Conservation (phyloP, 1,140 invertebrate species). For the Trissolcus basalis region DNA sequence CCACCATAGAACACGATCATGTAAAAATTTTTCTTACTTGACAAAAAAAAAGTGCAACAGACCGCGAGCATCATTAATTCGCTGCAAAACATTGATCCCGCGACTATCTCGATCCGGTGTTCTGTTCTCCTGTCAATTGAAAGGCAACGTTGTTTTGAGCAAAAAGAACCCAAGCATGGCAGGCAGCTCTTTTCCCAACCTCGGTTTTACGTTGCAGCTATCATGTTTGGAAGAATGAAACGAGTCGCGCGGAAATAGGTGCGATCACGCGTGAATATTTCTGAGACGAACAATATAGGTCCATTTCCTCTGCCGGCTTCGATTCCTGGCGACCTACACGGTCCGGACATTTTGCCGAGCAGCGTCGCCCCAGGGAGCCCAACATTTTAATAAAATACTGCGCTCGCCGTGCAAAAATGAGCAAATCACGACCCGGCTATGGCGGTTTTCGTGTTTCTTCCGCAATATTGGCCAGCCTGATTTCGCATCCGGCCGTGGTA, state of each 20-base stretch:
- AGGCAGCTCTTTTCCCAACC: slow-evolving; percentile 16
- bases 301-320: slow-evolving; percentile 43
- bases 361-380: slow-evolving; percentile 14
- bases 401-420: slow-evolving; percentile 5
- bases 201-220: slow-evolving; percentile 38
- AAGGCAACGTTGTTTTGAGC: slow-evolving; percentile 18
- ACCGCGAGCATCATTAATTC: background rate
- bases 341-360: slow-evolving; percentile 31
- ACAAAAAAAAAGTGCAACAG: background rate
- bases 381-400: slow-evolving; percentile 43
- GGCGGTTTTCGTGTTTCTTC: slow-evolving; percentile 22
- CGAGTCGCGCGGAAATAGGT: slow-evolving; percentile 50
- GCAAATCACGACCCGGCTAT: slow-evolving; percentile 12
- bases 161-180: slow-evolving; percentile 3
- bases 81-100: background rate
- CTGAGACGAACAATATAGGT: slow-evolving; percentile 53
- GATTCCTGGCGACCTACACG: slow-evolving; percentile 27
- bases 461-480: slow-evolving; percentile 34
- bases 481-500: slow-evolving; percentile 7
- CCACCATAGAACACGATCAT: too few species aligned
- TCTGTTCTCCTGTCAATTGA: slow-evolving; percentile 4
- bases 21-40: too few species aligned
- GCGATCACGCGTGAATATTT: slow-evolving; percentile 60
- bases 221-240: slow-evolving; percentile 46
- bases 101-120: slow-evolving; percentile 11